Evolutionary conservation across 2,888 invertebrate species (phyloP), one percentile per base, ranked within the genome.

Genomic region (Kuschelorhynchus macadamiae): DNA sequence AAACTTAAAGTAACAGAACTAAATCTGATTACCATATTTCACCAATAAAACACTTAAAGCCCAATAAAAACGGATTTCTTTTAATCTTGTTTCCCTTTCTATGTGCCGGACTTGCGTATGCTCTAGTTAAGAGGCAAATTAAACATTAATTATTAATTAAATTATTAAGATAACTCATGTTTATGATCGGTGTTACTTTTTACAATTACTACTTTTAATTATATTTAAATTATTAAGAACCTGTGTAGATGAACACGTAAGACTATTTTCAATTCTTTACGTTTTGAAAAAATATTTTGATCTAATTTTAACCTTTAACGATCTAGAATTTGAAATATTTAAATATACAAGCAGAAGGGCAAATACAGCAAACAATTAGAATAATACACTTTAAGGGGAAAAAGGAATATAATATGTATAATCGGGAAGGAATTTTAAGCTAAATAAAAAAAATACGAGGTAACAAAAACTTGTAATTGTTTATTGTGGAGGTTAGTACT

Each of bases 1-100:
- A n/a, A n/a, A n/a, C n/a, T n/a, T n/a, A n/a, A n/a, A n/a, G n/a
- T n/a, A n/a, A 25, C 25, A 25, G 7, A 25, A 36, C 12, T 36
- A 36, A 36, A 36, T 11, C 2, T 36, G 11, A 36, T 36, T 36
- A 36, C 36, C 36, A 36, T 36, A 12, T 36, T 36, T 36, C n/a
- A 12, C 5, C 12, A 12, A 36, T 36, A 36, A 36, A 36, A 36
- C 36, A 7, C 25, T 25, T 5, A 25, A 25, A 25, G 36, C 11
- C 5, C 36, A 36, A 36, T 36, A 36, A 36, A 36, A 7, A 11
- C 12, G 36, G 36, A 36, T 36, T 36, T 36, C 36, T 36, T 36
- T 36, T 25, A 25, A 25, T 25, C 25, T 25, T 7, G 25, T 25
- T 25, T 25, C 25, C 25, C 25, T 12, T 36, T n/a, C 36, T n/a